Evolutionary conservation across 2,113 vertebrate genomes (phyloP).

Genomic region (Dicerorhinus sumatrensis): DNA sequence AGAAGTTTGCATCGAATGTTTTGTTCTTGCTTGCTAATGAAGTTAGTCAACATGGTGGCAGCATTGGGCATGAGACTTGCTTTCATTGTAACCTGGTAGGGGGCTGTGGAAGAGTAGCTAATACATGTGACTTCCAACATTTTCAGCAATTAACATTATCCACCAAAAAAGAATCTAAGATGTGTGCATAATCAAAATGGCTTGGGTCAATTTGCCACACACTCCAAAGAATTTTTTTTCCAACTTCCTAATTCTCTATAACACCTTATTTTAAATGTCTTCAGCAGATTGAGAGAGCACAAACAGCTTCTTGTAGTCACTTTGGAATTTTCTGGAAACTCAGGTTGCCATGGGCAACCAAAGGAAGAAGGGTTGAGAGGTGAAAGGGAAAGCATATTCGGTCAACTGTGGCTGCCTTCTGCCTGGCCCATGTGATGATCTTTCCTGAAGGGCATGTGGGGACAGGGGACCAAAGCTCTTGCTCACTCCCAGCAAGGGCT

Average conservation of each 20-base stretch:
- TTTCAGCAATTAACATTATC: not conserved
- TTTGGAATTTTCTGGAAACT: conserved; percentile 1
- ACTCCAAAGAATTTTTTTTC: not conserved
- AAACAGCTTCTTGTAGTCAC: not conserved
- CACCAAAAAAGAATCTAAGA: not conserved
- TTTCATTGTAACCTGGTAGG: not conserved
- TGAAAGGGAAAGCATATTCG: not conserved
- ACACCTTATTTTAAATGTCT: not conserved
- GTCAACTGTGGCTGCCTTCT: not conserved
- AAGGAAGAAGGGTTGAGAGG: not conserved
- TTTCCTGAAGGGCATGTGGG: conserved; percentile 3
- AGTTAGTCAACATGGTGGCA: not conserved
- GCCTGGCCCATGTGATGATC: not conserved
- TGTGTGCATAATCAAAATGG: not conserved
- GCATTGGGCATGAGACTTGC: not conserved
- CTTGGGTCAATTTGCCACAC: not conserved
- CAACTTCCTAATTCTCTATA: not conserved
- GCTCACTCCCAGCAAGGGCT: not conserved
- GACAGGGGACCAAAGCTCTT: not conserved
- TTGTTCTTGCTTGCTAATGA: not conserved
- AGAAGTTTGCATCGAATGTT: not conserved
- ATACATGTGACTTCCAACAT: not conserved
- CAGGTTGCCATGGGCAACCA: not conserved
- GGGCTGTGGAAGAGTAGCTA: not conserved
- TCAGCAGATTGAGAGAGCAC: not conserved